Base-by-base conservation (phyloP, 2,113 vertebrate genomes). In the Dasyprocta punctata region DNA sequence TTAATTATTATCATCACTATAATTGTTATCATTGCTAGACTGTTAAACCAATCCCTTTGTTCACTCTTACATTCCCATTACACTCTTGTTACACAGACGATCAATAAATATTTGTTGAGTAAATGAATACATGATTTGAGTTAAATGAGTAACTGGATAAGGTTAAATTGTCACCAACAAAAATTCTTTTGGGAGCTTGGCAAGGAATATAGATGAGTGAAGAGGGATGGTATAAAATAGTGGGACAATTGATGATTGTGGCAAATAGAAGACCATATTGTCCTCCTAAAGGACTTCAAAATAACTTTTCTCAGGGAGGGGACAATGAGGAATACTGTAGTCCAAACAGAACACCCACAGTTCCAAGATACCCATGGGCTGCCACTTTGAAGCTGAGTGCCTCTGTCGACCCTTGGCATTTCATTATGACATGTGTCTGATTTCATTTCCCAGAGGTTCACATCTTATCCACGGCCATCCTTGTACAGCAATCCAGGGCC, bases 201-300 rank as follows among this genome's bases (percentile, higher is more conserved):
- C 11, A 86, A 61, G 65, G 28, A 58, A 44, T 12, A 33, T 1
- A 14, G 63, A 36, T 75, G 69, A 52, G 8, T 20, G 24, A 78
- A 65, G n/a, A 14, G 3, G 30, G 9, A 2, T 10, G 30, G 69
- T n/a, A 7, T 3, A 61, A 52, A 30, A 17, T 19, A n/a, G 10
- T 19, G 2, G 14, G 63, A 61, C 2, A 5, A 3, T 0, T 5
- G 22, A 19, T 7, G 24, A 4, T 36, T n/a, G 4, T n/a, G 69
- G 36, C 1, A 2, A 38, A 9, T 1, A 24, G 60, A 61, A 80
- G 36, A 61, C 19, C 41, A 54, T 3, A 17, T 0, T 19, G 3
- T 60, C 38, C 17, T 71, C 41, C 26, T 26, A n/a, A 78, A 77
- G 28, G n/a, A 1, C 52, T 71, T 87, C 44, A 67, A 38, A 67